Evolutionary conservation across 2,888 invertebrate species (phyloP).

Genomic region (Sclerodermus sp.): DNA sequence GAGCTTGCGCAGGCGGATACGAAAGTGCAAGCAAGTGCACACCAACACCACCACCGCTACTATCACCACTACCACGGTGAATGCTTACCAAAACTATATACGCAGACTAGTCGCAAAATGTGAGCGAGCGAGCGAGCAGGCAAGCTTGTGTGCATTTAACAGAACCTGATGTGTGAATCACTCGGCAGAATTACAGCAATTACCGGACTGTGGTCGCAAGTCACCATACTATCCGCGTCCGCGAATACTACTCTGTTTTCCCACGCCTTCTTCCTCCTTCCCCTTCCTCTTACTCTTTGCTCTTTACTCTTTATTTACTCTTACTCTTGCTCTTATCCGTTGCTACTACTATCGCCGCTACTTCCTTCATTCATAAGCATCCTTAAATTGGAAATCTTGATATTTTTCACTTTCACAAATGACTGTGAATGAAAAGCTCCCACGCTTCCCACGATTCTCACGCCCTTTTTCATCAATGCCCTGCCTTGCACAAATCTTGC

Average conservation of each 20-base stretch:
- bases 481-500: constrained; percentile 53
- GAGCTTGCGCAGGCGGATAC: neutral
- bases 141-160: constrained; percentile 10
- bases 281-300: no score
- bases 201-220: constrained; percentile 48
- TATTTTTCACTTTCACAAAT: no score
- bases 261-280: no score
- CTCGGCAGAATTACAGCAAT: constrained; percentile 58
- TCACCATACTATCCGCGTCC: constrained; percentile 43
- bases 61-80: no score
- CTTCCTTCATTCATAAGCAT: no score
- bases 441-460: constrained; percentile 56
- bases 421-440: no score
- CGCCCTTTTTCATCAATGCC: neutral
- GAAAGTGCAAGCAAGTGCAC: neutral
- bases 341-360: no score
- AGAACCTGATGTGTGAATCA: constrained; percentile 57
- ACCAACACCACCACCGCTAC: no score
- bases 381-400: no score
- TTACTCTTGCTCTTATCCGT: no score
- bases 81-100: no score
- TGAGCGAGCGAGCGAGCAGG: neutral
- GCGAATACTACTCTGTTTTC: constrained; percentile 20
- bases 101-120: neutral
- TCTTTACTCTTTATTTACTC: no score